phyloP scores from a whole-genome alignment of 1,140 invertebrate genomes.

The Heterodera schachtii region DNA sequence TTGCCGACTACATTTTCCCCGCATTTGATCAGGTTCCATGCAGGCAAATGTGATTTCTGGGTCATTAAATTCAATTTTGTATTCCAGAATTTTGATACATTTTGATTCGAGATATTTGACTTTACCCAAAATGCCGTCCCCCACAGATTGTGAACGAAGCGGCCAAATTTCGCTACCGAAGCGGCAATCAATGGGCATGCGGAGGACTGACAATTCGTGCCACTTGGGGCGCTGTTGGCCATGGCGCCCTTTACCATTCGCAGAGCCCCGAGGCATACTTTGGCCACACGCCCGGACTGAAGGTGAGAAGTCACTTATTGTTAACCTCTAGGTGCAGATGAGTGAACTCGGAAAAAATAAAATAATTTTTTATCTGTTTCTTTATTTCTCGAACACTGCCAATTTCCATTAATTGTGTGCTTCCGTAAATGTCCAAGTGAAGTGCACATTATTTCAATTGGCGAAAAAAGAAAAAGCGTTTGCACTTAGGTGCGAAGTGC shows the following conservation, averaged over 20 bases:
- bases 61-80: neutral
- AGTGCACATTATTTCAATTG: neutral
- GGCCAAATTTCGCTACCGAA: constrained; percentile 90
- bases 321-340: too few relatives aligned
- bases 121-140: neutral
- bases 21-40: constrained; percentile 90
- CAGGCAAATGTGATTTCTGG: neutral
- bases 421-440: neutral
- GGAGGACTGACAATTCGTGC: constrained; percentile 87
- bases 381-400: neutral
- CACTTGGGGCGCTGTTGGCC: constrained; percentile 79
- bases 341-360: too few relatives aligned
- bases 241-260: constrained; percentile 91
- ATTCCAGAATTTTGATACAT: neutral
- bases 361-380: too few relatives aligned
- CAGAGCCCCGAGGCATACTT: constrained; percentile 97
- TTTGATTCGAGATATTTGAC: neutral
- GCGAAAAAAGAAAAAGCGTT: constrained; percentile 1
- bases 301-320: constrained; percentile 70
- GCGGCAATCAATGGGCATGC: constrained; percentile 85
- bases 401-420: neutral
- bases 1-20: constrained; percentile 98
- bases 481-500: constrained; percentile 13
- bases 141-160: constrained; percentile 76
- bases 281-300: constrained; percentile 91